Evolutionary conservation across 2,888 invertebrate genomes (phyloP), one percentile per base, ranked within the genome.

Genomic region (Drosophila birchii): DNA sequence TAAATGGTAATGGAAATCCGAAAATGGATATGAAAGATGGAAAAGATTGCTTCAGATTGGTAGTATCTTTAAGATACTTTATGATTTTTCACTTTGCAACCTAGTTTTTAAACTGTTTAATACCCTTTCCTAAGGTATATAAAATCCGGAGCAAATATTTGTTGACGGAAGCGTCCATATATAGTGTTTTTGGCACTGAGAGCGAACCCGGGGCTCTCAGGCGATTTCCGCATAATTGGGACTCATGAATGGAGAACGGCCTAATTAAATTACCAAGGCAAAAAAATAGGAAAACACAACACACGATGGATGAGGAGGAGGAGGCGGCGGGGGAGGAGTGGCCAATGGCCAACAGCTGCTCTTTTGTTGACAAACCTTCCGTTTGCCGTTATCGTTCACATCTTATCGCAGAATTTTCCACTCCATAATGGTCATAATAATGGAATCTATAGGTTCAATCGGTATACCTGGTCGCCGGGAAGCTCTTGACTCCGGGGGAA

Each of bases 141-240:
- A 77, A 75, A 73, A 62, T 20, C 56, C 55, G 58, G 34, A n/a
- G 32, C 55, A 84, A 84, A 84, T 78, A 87, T 84, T 84, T 81
- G 51, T 74, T 45, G 73, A 70, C 82, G 83, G 83, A 85, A 81
- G 83, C 78, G 45, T 59, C 68, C 59, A 36, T 36, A 44, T 36
- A 57, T 57, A 57, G 58, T 36, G 20, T 56, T 39, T 55, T 47
- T 39, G 45, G 67, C 44, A 47, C 67, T 61, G 53, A 59, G 39
- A 78, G 55, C n/a, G 60, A 55, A 23, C 39, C 43, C 6, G 29
- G 55, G 66, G 54, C 74, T 57, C 68, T 63, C 67, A 70, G 57
- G 51, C 74, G 51, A 63, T 59, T 73, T 73, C 74, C 75, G 53
- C 47, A 54, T 34, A 61, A 61, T 56, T 78, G 64, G 53, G 41